Conservation (phyloP, 2,888 invertebrate species). For the Achlya flavicornis region DNA sequence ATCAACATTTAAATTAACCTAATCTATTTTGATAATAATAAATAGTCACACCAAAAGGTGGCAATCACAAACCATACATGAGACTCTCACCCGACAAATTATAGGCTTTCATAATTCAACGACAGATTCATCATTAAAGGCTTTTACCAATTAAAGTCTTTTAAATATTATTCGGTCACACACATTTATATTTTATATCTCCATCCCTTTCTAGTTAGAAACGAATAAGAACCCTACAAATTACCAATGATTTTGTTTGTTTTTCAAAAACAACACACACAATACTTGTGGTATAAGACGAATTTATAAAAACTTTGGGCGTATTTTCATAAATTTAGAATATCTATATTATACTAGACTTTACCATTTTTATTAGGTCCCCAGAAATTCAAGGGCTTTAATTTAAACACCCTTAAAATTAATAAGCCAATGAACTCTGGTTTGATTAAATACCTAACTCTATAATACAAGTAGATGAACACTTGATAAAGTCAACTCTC, state of each 20-base stretch:
- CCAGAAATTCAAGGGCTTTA: no score
- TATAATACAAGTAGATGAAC: not conserved
- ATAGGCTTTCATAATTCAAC: not conserved
- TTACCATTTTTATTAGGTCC: no score
- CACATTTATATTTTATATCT: not conserved
- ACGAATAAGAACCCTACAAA: not conserved
- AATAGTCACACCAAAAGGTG: conserved; percentile 3
- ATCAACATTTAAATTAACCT: conserved; percentile 3
- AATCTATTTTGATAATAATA: not conserved
- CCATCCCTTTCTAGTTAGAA: not conserved
- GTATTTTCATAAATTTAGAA: not conserved
- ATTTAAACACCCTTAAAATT: no score
- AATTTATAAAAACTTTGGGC: not conserved
- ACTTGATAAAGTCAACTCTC: not conserved
- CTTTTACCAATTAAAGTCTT: not conserved
- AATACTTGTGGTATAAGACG: not conserved
- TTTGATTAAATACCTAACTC: not conserved
- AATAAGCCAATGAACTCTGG: no score
- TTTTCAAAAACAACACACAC: not conserved
- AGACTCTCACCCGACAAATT: not conserved
- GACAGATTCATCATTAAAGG: not conserved
- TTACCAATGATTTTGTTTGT: not conserved
- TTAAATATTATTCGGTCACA: not conserved
- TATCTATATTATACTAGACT: no score
- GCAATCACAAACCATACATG: conserved; percentile 3